Percentiles rank a stretch among this genome's conserved stretches.
Evolutionary conservation across 1,140 invertebrate genomes (phyloP).

Genomic region (Himalopsyche phryganea): DNA sequence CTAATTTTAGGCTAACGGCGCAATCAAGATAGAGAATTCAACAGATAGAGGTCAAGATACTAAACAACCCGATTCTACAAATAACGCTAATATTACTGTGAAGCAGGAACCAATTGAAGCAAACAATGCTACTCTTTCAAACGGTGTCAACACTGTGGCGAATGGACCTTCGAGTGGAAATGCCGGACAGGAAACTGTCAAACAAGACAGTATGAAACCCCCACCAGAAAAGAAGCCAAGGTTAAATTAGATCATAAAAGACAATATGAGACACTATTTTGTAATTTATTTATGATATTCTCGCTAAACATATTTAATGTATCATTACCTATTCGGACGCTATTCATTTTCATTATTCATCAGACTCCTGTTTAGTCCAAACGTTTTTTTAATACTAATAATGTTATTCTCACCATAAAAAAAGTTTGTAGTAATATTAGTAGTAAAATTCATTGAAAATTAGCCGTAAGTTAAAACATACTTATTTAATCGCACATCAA

Average conservation of each 20-base stretch:
- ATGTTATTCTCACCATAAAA: no score
- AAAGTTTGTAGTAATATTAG: no score
- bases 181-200: constrained; percentile 60
- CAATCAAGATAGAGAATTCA: constrained; percentile 46
- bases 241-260: constrained; percentile 20
- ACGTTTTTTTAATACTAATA: no score
- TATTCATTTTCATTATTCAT: no score
- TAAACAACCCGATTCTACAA: constrained; percentile 34
- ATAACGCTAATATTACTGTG: constrained; percentile 38
- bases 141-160: constrained; percentile 35
- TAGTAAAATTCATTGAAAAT: no score
- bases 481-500: no score
- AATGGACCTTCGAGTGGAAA: constrained; percentile 28
- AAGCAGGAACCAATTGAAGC: constrained; percentile 50
- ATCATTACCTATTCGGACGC: no score
- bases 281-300: constrained; percentile 1
- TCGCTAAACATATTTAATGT: no score
- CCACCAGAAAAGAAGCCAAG: constrained; percentile 84
- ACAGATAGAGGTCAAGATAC: constrained; percentile 42
- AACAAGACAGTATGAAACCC: constrained; percentile 76
- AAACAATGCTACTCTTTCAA: constrained; percentile 41
- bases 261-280: no score
- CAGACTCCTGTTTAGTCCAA: no score
- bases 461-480: no score
- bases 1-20: constrained; percentile 43